Conservation (phyloP, 2,113 vertebrate genomes). For the Sorex araneus region DNA sequence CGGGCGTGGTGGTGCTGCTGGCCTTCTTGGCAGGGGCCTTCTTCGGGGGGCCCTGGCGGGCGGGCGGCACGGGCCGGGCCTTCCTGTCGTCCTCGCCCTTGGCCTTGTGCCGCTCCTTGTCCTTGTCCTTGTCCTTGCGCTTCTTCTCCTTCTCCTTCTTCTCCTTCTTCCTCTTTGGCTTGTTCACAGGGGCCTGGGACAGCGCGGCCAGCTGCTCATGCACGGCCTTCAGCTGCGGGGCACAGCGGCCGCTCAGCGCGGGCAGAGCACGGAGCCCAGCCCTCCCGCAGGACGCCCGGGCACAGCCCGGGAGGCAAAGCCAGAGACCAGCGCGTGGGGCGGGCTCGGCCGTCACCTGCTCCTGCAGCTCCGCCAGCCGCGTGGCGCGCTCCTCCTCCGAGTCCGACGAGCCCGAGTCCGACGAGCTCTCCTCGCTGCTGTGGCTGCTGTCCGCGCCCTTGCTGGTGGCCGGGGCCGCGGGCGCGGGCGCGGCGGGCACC, state of each 20-base stretch:
- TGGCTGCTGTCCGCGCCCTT: constrained; percentile 93
- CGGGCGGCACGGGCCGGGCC: constrained; percentile 90
- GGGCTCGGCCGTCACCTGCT: constrained; percentile 90
- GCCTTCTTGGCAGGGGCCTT: constrained; percentile 95
- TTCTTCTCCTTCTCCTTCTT: constrained; percentile 94
- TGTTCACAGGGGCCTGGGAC: constrained; percentile 93
- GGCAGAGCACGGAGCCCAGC: too few relatives aligned
- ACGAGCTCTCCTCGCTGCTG: constrained; percentile 92
- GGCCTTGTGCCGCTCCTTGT: constrained; percentile 91
- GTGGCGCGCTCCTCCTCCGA: constrained; percentile 93
- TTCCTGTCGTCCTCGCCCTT: constrained; percentile 95
- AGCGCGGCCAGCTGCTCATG: constrained; percentile 94
- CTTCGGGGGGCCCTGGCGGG: constrained; percentile 93
- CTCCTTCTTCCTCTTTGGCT: constrained; percentile 96
- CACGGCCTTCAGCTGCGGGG: constrained; percentile 93
- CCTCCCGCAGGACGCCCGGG: too few relatives aligned
- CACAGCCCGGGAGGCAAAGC: too few relatives aligned
- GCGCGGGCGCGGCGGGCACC: constrained; percentile 81
- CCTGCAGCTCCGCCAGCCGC: constrained; percentile 93
- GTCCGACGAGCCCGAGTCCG: constrained; percentile 91
- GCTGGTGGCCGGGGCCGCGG: constrained; percentile 87
- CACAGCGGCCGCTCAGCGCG: neutral
- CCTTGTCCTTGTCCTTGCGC: constrained; percentile 92
- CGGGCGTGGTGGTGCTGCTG: constrained; percentile 91
- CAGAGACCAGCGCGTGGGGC: too few relatives aligned